A percentile compares a stretch with the other conserved stretches of the same genome.
Conservation (phyloP, 2,888 invertebrate genomes). For the Troides aeacus region DNA sequence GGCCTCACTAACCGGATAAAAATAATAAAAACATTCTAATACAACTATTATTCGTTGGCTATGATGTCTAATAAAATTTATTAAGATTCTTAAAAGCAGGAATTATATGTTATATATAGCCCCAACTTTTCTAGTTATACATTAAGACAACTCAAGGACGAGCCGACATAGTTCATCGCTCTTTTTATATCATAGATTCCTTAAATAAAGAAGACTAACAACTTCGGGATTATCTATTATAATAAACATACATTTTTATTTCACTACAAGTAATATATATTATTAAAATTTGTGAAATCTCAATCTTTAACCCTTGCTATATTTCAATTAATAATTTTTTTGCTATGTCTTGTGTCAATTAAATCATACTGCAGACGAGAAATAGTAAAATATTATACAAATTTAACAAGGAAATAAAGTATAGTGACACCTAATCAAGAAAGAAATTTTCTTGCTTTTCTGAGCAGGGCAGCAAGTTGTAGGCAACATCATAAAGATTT, state of each 20-base stretch:
- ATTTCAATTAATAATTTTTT: not conserved
- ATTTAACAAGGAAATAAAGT: too few species aligned
- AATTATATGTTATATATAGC: constrained; percentile 10
- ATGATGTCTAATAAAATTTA: constrained; percentile 23
- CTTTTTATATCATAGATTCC: constrained; percentile 23
- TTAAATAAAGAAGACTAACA: constrained; percentile 20
- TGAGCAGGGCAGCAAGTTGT: too few species aligned
- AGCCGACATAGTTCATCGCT: constrained; percentile 21
- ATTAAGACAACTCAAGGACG: constrained; percentile 26
- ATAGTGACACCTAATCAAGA: too few species aligned
- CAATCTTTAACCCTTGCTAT: not conserved
- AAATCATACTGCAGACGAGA: not conserved
- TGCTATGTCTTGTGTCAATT: not conserved
- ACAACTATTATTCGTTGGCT: constrained; percentile 4
- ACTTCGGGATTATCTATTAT: not conserved
- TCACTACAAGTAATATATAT: too few species aligned
- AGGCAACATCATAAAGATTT: not conserved
- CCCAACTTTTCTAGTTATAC: too few species aligned
- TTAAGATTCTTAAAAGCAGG: constrained; percentile 21
- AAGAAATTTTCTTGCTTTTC: too few species aligned
- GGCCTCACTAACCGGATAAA: not conserved
- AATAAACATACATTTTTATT: not conserved
- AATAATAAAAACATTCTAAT: not conserved
- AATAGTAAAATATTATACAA: too few species aligned
- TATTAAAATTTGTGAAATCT: not conserved